Evolutionary conservation across 2,113 vertebrate genomes (phyloP), one percentile per base, ranked within the genome.

Genomic region (Hyaena hyaena): DNA sequence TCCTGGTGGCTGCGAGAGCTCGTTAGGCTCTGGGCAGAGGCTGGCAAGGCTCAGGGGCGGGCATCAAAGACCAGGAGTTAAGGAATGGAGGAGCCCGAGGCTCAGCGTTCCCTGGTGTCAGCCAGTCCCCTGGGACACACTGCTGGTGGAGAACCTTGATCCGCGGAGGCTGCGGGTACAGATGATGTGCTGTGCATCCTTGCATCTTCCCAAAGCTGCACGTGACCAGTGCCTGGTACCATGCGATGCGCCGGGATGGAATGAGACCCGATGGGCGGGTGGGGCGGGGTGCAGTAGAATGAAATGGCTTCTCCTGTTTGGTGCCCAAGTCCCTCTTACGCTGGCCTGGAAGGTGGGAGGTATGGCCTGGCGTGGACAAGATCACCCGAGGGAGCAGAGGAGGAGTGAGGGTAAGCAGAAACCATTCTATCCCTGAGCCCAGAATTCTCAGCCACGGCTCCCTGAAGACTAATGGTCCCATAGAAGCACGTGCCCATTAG

Each of bases 1-100:
- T 73, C 94, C 48, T 24, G 7, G 65, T 96, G 92, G 94, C 85
- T 39, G 21, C 1, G 2, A 17, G 76, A 81, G 71, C 76, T 83
- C 55, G 0, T 93, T 88, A 80, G 82, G 53, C 85, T 73, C 76
- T 48, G 76, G 55, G 48, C 84, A 95, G 66, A 93, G 35, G 58
- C 79, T 96, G 96, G 94, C 86, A 28, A 16, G 48, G 21, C 58
- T 55, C 69, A 15, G 55, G 76, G 65, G 81, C 43, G 66, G 85
- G 79, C 79, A n/a, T 73, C 33, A 69, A 92, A 93, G 53, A 66
- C 39, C 85, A 69, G 48, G 17, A 87, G 28, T 15, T 35, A 73
- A n/a, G 50, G 82, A 61, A 31, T 12, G 63, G 76, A 71, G 45
- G 61, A 28, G 33, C 6, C 43, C 28, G 55, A 43, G 16, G n/a